phyloP scores from a whole-genome alignment of 2,888 invertebrate genomes.

The Mimumesa dahlbomi region DNA sequence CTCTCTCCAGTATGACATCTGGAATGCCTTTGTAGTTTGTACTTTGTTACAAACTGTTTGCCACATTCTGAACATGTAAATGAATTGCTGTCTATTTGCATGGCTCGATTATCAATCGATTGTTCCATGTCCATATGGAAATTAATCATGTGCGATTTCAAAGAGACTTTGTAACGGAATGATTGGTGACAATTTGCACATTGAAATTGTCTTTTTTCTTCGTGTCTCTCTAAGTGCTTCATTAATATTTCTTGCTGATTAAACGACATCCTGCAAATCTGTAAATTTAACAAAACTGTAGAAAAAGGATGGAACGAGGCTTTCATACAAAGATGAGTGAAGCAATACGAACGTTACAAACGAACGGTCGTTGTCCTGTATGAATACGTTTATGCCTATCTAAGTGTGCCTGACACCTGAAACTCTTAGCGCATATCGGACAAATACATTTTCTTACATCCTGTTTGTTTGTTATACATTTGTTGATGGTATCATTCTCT shows the following conservation, averaged over 20 bases:
- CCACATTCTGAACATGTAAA: slow-evolving; percentile 73
- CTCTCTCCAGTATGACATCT: slow-evolving; percentile 76
- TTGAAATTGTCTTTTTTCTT: slow-evolving; percentile 73
- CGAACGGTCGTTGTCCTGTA: slow-evolving; percentile 82
- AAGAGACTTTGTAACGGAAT: slow-evolving; percentile 75
- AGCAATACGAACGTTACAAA: slow-evolving; percentile 79
- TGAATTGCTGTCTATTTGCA: slow-evolving; percentile 50
- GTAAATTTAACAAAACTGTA: slow-evolving; percentile 7
- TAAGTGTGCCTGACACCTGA: slow-evolving; percentile 83
- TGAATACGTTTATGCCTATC: slow-evolving; percentile 83
- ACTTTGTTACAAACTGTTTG: slow-evolving; percentile 76
- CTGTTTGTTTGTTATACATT: slow-evolving; percentile 20
- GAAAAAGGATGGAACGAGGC: neutral
- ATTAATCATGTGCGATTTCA: slow-evolving; percentile 76
- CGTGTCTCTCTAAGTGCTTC: slow-evolving; percentile 75
- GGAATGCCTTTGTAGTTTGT: slow-evolving; percentile 73
- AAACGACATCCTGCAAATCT: slow-evolving; percentile 77
- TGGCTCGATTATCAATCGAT: slow-evolving; percentile 30
- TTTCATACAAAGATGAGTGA: neutral
- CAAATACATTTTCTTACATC: slow-evolving; percentile 66
- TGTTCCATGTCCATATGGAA: slow-evolving; percentile 71
- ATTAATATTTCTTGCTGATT: slow-evolving; percentile 76
- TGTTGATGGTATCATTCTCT: slow-evolving; percentile 62
- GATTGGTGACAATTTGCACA: slow-evolving; percentile 76
- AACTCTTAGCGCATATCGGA: slow-evolving; percentile 81